Evolutionary conservation across 2,888 invertebrate genomes (phyloP).

Genomic region (Unio delphinus): DNA sequence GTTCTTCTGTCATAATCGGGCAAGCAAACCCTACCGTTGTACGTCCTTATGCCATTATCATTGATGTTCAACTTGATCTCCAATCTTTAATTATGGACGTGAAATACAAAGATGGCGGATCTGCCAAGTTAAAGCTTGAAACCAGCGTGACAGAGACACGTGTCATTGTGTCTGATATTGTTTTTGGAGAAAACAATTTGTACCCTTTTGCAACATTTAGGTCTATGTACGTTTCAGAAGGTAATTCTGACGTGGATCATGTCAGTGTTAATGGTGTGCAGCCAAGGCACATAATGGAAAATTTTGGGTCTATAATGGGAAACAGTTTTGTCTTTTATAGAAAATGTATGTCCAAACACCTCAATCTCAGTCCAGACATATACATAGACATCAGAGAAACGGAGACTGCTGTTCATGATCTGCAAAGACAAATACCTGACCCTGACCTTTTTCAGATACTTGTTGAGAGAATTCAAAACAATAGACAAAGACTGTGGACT

Average conservation of each 20-base stretch:
- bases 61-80: slow-evolving; percentile 33
- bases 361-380: slow-evolving; percentile 56
- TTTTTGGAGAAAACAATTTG: slow-evolving; percentile 25
- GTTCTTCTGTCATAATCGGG: slow-evolving; percentile 54
- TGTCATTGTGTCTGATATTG: slow-evolving; percentile 32
- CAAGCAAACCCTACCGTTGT: slow-evolving; percentile 45
- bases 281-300: slow-evolving; percentile 40
- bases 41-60: slow-evolving; percentile 46
- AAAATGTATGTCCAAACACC: slow-evolving; percentile 54
- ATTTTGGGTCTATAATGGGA: slow-evolving; percentile 38
- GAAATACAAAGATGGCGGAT: slow-evolving; percentile 45
- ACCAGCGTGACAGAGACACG: slow-evolving; percentile 38
- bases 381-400: slow-evolving; percentile 40
- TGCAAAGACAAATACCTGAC: background rate
- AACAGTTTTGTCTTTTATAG: slow-evolving; percentile 50
- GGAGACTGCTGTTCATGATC: slow-evolving; percentile 1
- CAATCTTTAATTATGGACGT: slow-evolving; percentile 33
- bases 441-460: slow-evolving; percentile 20
- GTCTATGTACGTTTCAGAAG: slow-evolving; percentile 53
- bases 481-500: slow-evolving; percentile 32
- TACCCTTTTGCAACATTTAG: slow-evolving; percentile 51
- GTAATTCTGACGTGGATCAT: slow-evolving; percentile 50
- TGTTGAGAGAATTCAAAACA: slow-evolving; percentile 27
- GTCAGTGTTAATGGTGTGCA: slow-evolving; percentile 41
- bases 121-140: slow-evolving; percentile 28